Conservation (phyloP, 2,113 vertebrate genomes). For the Riparia riparia region DNA sequence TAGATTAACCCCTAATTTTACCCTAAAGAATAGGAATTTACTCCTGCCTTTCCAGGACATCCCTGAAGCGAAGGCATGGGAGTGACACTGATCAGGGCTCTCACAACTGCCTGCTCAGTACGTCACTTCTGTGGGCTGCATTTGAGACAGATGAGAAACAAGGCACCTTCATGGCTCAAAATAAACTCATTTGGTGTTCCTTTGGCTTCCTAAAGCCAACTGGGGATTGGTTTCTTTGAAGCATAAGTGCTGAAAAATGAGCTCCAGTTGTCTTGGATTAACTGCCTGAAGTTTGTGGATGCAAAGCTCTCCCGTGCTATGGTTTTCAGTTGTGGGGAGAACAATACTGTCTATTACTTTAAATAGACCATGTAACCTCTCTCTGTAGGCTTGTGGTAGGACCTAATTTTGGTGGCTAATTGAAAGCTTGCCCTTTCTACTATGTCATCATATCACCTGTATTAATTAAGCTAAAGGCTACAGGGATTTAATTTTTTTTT, state of each 20-base stretch:
- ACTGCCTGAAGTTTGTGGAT: not conserved
- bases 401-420: not conserved
- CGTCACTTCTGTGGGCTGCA: accelerated
- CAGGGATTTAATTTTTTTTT: not conserved
- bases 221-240: not conserved
- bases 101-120: not conserved
- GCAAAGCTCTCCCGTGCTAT: not conserved
- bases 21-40: not conserved
- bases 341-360: not conserved
- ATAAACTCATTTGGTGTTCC: not conserved
- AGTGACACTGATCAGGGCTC: not conserved
- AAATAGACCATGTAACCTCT: not conserved
- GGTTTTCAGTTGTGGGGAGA: not conserved
- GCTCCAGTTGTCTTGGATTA: not conserved
- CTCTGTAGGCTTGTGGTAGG: not conserved
- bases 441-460: not conserved
- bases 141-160: accelerated
- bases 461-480: not conserved
- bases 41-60: not conserved
- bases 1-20: not conserved
- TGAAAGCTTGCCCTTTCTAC: not conserved
- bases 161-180: not conserved
- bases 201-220: not conserved
- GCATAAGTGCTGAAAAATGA: not conserved
- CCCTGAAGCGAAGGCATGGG: not conserved